Evolutionary conservation across 2,888 invertebrate genomes (phyloP), one percentile per base, ranked within the genome.

Genomic region (Microplitis deprimator): DNA sequence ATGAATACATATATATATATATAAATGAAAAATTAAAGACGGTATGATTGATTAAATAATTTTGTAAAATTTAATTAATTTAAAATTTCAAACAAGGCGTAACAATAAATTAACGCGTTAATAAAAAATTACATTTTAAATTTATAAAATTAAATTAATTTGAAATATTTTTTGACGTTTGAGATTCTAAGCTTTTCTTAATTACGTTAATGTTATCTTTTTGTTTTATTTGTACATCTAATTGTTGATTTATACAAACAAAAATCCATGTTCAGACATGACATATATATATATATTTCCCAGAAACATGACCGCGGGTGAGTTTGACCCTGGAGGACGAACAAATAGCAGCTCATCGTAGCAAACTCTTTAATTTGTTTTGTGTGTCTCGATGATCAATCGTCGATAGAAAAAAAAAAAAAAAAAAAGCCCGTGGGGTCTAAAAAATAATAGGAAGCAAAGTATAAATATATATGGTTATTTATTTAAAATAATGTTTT

Each of bases 241-340:
- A 50, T 50, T 50, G 50, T 61, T 72, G 7, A 50, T 40, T 67
- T 16, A 68, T 16, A n/a, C 50, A 70, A 8, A 20, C 20, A 59
- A 6, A 38, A n/a, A 20, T n/a, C 8, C 29, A 68, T 61, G 68
- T 50, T 62, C 17, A 50, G 16, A 29, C 41, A 29, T 41, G 69
- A 68, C 59, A 65, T 76, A 72, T 70, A 39, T 65, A 67, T 41
- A 50, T 72, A 40, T 38, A 59, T 71, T 76, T 72, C 76, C 76
- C 41, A 67, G 72, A 72, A 76, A 65, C 71, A 72, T 68, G 68
- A 76, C 76, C 50, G 29, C 65, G 67, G 60, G 68, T 61, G 68
- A 67, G 65, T 76, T 72, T 76, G 76, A 76, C 72, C 72, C 61
- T 76, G 72, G 72, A 72, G 65, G 72, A 76, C 68, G 68, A 76